Percentiles rank a stretch among this genome's conserved stretches.
Evolutionary conservation across 2,888 invertebrate genomes (phyloP).

Genomic region (Mythimna lalbum): DNA sequence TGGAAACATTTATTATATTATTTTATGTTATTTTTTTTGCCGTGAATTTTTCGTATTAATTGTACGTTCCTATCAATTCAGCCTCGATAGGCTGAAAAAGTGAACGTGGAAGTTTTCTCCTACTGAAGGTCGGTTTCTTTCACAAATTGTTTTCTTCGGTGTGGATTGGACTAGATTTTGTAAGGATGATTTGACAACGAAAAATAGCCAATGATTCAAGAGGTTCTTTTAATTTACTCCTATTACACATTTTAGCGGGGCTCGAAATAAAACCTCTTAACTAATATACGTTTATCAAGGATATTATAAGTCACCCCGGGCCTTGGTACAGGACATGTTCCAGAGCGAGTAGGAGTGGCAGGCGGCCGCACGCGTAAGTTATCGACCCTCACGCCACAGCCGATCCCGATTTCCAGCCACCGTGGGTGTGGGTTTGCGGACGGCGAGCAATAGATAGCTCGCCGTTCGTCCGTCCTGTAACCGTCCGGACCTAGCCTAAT

Average conservation of each 20-base stretch:
- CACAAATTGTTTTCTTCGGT: background rate
- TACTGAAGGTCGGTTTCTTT: background rate
- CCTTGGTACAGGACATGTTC: too few relatives aligned
- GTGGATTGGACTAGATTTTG: background rate
- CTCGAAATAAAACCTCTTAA: background rate
- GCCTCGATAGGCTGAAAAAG: background rate
- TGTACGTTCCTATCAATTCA: background rate
- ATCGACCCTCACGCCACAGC: too few relatives aligned
- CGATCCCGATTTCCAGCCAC: too few relatives aligned
- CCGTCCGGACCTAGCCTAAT: too few relatives aligned
- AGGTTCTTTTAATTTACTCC: slow-evolving; percentile 3
- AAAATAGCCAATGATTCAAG: background rate
- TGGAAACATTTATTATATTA: slow-evolving; percentile 33
- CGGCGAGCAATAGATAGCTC: too few relatives aligned
- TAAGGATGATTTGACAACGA: background rate
- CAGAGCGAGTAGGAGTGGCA: too few relatives aligned
- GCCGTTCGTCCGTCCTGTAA: too few relatives aligned
- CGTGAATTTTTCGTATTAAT: slow-evolving; percentile 1
- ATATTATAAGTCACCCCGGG: too few relatives aligned
- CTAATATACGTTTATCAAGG: slow-evolving; percentile 1
- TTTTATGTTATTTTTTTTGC: slow-evolving; percentile 16
- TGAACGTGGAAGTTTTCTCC: background rate
- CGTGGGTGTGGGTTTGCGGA: too few relatives aligned
- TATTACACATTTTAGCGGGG: background rate
- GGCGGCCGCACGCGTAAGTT: too few relatives aligned